A percentile compares a stretch with the other conserved stretches of the same genome.
phyloP scores from a whole-genome alignment of 2,113 vertebrate species.

The Procapra przewalskii region DNA sequence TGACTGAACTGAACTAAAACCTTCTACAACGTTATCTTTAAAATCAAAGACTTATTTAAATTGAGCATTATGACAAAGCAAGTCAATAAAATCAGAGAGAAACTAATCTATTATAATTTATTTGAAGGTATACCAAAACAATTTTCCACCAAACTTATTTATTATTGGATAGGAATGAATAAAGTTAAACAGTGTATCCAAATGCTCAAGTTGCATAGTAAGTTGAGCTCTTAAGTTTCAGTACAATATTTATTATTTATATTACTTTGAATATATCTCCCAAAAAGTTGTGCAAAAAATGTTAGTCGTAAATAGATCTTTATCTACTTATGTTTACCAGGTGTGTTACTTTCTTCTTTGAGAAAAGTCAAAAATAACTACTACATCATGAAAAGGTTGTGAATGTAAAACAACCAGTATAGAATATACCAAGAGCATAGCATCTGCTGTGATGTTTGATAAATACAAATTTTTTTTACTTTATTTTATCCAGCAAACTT shows the following conservation, averaged over 20 bases:
- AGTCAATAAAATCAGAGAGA: background rate
- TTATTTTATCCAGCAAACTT: background rate
- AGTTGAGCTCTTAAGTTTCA: background rate
- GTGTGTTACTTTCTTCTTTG: background rate
- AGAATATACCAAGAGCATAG: background rate
- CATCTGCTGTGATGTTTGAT: background rate
- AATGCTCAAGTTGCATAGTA: background rate
- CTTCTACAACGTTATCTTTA: background rate
- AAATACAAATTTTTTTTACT: background rate
- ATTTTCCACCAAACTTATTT: background rate
- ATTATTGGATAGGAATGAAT: background rate
- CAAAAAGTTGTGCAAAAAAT: background rate
- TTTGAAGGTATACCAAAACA: background rate
- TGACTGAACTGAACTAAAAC: background rate
- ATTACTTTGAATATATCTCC: background rate
- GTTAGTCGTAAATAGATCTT: background rate
- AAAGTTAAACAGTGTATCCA: background rate
- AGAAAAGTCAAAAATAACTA: background rate
- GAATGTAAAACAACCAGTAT: background rate
- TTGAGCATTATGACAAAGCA: background rate
- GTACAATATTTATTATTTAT: background rate
- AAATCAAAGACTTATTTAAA: background rate
- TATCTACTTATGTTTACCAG: background rate
- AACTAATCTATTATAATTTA: background rate
- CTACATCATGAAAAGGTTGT: background rate